Evolutionary conservation across 2,888 invertebrate genomes (phyloP), one percentile per base, ranked within the genome.

Genomic region (Eudemis profundana): DNA sequence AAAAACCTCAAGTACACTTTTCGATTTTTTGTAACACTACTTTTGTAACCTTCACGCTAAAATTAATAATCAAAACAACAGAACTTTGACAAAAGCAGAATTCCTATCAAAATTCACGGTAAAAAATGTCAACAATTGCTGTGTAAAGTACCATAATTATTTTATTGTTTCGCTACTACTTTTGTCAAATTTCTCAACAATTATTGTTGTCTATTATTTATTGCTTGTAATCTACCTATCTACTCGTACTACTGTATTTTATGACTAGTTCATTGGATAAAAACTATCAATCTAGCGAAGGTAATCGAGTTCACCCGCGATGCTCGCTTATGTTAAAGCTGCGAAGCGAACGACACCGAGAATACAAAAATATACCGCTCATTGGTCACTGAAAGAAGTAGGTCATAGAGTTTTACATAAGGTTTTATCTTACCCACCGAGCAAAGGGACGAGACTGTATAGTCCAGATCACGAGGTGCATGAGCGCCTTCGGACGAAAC

Each of bases 201-300:
- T 64, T 27, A 46, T 53, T 53, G 53, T 84, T 76, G 74, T 82
- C 83, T 86, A 87, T 83, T 69, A 60, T 71, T 88, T 90, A 90
- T 90, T 90, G 90, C 90, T 90, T 84, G 74, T 83, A 80, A 81
- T 79, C 85, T 88, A 87, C 75, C 85, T 89, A 86, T 74, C 86
- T 90, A 90, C 75, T 75, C 73, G 66, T 74, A 67, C 81, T 82
- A 82, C 75, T 69, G 72, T 76, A 65, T 38, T 46, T 51, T 75
- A 74, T 71, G 69, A 71, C 80, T 84, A 82, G 71, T 72, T 74
- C 74, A 74, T 70, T 73, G 70, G 69, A 65, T 77, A 77, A 71
- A 61, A 73, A 59, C 66, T 73, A 77, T 73, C 65, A 67, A 79
- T 74, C 75, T 78, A 80, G 71, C 69, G 44, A 54, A 68, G 63